phyloP scores from a whole-genome alignment of 2,797 vertebrate genomes.

The Sebastolobus alascanus region DNA sequence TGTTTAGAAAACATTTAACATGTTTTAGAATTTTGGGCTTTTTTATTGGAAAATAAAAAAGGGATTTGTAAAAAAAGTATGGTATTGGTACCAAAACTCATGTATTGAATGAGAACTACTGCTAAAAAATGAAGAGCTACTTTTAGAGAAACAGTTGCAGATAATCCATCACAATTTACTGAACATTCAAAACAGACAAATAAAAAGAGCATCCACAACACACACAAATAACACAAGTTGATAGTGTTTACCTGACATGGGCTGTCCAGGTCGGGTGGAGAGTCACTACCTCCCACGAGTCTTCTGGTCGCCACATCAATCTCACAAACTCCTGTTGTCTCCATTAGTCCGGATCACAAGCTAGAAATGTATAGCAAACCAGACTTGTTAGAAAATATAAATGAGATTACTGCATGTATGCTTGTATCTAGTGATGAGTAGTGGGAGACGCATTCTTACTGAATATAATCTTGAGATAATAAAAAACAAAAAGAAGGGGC shows the following conservation, averaged over 20 bases:
- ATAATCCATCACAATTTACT: neutral
- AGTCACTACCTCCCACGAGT: slow-evolving; percentile 82
- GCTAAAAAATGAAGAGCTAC: neutral
- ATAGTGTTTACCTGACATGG: slow-evolving; percentile 74
- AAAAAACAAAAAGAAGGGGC: neutral
- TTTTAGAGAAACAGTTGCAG: neutral
- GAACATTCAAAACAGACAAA: neutral
- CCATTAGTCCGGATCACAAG: slow-evolving; percentile 78
- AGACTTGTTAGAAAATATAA: neutral
- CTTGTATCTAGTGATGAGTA: neutral
- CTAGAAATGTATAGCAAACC: slow-evolving; percentile 5
- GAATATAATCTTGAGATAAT: neutral
- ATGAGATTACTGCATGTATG: neutral
- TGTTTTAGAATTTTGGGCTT: neutral
- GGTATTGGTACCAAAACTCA: neutral
- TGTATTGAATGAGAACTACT: neutral
- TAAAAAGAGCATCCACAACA: neutral
- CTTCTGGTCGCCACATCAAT: slow-evolving; percentile 82
- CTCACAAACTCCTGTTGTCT: slow-evolving; percentile 84
- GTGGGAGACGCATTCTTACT: neutral
- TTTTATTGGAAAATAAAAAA: neutral
- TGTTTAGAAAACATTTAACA: neutral
- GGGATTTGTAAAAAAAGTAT: neutral
- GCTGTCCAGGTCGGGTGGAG: slow-evolving; percentile 77
- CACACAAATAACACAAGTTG: no score